Evolutionary conservation across 2,113 vertebrate species (phyloP), one percentile per base, ranked within the genome.

Genomic region (Baryphthengus martii): DNA sequence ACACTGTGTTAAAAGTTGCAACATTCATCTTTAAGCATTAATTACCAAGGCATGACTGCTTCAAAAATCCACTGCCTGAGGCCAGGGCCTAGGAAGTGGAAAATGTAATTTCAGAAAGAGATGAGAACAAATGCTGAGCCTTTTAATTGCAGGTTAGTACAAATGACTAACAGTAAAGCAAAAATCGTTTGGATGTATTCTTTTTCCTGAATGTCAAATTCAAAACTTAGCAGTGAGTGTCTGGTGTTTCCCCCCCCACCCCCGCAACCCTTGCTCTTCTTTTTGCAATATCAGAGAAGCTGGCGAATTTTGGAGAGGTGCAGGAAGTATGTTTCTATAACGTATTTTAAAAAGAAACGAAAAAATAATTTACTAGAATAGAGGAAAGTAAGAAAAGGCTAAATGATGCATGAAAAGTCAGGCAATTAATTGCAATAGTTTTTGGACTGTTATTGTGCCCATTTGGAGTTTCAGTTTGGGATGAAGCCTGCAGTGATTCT

Each of bases 111-210:
- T 96, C 87, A 89, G 75, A 89, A 92, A 90, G 45, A 56, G 13
- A 85, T 68, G 95, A 94, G 86, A 90, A 93, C 52, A 95, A 95
- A 94, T 86, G 62, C 47, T 87, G 84, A 96, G 83, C 28, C 66
- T 93, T 96, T 94, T 96, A 97, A 96, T 80, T 97, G 94, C 73
- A 97, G 92, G 95, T 96, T 95, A 79, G 74, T 73, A 88, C 87
- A 95, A 94, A 94, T 94, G 90, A 95, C 81, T 95, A 97, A 91
- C 81, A 94, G 56, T 93, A 96, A 91, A 91, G 75, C 78, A 97
- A 93, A 96, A 76, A 85, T 65, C 2, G 2, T 65, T 89, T 71
- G 52, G 75, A 59, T 3, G 0, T 88, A 89, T 71, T 83, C 81
- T 28, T 71, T 85, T 67, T 91, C 90, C 33, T 90, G 49, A 45